These are phyloP conservation scores for Peromyscus aztecus DNA, from an alignment of 2,797 vertebrate species.

Conservation along the genomic window DNA sequence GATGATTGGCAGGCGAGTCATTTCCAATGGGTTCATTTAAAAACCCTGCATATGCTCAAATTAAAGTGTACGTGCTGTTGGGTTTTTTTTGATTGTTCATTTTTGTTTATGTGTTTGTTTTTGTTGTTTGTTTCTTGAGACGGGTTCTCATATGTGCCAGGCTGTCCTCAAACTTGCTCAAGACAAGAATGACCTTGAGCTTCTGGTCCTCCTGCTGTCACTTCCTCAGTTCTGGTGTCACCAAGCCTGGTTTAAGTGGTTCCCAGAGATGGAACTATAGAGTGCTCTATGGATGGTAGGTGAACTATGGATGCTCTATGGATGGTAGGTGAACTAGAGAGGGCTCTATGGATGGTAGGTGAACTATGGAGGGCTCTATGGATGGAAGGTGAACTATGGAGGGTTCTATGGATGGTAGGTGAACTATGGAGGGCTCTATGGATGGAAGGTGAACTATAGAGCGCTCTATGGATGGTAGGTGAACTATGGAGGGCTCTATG, in stretches of 20 bases:
- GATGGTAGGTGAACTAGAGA: no score
- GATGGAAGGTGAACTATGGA: no score
- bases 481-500: not conserved
- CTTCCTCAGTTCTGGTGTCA: not conserved
- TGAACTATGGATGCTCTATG: no score
- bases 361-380: no score
- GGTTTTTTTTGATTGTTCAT: not conserved
- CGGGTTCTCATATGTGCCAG: not conserved
- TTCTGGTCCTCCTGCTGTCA: not conserved
- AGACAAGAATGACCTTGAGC: not conserved
- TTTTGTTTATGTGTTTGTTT: not conserved
- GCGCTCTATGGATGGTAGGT: no score
- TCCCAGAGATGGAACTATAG: not conserved
- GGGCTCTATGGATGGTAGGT: not conserved
- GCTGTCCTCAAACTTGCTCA: not conserved
- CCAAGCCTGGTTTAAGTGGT: not conserved
- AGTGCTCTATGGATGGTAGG: not conserved
- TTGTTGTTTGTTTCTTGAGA: not conserved
- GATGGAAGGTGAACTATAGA: no score
- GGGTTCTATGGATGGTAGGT: no score
- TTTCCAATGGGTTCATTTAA: not conserved
- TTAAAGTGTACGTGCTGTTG: not conserved
- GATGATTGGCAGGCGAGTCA: not conserved
- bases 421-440: no score
- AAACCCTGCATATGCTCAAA: not conserved